Conservation (phyloP, 2,888 invertebrate species). For the Lepetodrilus schrolli region DNA sequence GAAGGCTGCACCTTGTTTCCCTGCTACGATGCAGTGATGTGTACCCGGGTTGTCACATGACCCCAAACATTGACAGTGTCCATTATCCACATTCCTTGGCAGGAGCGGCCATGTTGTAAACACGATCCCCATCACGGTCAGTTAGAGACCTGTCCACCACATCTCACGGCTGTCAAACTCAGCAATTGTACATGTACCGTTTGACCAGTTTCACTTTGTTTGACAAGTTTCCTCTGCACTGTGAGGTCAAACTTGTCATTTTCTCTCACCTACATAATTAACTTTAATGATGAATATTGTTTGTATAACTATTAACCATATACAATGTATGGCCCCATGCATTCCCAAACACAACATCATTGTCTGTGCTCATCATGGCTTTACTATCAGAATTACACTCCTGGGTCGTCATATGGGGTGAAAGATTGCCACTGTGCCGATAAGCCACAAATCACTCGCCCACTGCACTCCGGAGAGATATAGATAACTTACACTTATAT, state of each 20-base stretch:
- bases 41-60: neutral
- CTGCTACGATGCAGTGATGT: neutral
- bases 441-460: neutral
- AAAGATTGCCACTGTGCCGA: no score
- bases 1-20: neutral
- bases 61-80: neutral
- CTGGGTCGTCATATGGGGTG: no score
- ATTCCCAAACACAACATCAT: no score
- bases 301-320: no score
- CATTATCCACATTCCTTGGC: neutral
- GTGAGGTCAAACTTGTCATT: no score
- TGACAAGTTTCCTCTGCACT: no score
- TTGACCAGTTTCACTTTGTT: neutral
- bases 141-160: neutral
- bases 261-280: no score
- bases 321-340: no score
- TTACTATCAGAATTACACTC: no score
- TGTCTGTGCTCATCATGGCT: neutral
- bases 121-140: slow-evolving; percentile 1
- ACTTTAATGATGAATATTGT: no score
- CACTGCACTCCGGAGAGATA: no score
- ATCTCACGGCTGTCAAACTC: neutral
- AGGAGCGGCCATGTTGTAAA: slow-evolving; percentile 7
- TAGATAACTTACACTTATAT: neutral
- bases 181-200: neutral